A percentile compares a stretch with the other conserved stretches of the same genome.
Evolutionary conservation across 1,140 invertebrate genomes (phyloP).

Genomic region (Portunus trituberculatus): DNA sequence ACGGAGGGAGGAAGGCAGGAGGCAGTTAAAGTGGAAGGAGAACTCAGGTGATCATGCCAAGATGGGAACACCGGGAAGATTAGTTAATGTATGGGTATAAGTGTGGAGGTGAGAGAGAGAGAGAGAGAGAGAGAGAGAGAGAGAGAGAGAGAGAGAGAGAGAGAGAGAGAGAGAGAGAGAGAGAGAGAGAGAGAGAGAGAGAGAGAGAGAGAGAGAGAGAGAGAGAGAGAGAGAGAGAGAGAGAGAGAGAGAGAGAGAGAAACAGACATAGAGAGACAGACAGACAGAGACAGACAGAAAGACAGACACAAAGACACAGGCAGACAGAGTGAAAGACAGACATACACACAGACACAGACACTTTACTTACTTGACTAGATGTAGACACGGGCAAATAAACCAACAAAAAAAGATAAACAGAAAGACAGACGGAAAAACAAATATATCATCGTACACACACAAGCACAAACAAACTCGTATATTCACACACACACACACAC

Average conservation of each 20-base stretch:
- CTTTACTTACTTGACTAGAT: neutral
- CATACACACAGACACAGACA: neutral
- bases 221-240: neutral
- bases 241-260: neutral
- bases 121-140: conserved; percentile 6
- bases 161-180: conserved; percentile 12
- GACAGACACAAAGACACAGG: neutral
- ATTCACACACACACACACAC: neutral
- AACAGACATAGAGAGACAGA: neutral
- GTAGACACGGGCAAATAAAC: no score
- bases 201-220: conserved; percentile 12
- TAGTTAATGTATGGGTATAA: neutral
- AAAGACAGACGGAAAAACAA: neutral
- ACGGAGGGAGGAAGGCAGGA: neutral
- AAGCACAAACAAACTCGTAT: neutral
- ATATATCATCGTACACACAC: conserved; percentile 1
- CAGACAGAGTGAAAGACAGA: no score
- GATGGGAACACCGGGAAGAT: neutral
- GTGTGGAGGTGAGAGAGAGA: conserved; percentile 4
- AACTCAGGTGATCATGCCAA: neutral
- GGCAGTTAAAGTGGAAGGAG: neutral
- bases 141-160: conserved; percentile 18
- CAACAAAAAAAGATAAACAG: neutral
- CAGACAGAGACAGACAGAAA: neutral
- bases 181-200: conserved; percentile 14